Evolutionary conservation across 2,888 invertebrate genomes (phyloP), one percentile per base, ranked within the genome.

Genomic region (Sicus ferrugineus): DNA sequence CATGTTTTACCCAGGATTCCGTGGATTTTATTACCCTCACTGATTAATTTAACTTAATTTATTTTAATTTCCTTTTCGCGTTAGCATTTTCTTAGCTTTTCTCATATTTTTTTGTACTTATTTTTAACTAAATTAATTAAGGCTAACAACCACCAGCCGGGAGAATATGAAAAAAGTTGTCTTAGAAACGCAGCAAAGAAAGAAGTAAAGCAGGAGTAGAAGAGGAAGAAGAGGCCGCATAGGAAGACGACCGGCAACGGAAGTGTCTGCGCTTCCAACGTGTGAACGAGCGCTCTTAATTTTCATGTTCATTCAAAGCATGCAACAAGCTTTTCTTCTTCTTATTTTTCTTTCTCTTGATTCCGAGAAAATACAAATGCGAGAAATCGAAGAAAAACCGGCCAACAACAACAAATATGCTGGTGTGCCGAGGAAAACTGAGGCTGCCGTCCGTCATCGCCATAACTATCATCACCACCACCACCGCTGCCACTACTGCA

Each of bases 121-220:
- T 23, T 64, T 34, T 64, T 23, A 50, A 48, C 34, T 16, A 52
- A 64, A 64, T 52, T 34, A 50, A 64, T 52, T 52, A 52, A 21
- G 21, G 34, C 38, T 23, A n/a, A 34, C 31, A 50, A 63, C 26
- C 65, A 38, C 31, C 19, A 52, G 2, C 19, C 21, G 54, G 3
- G 38, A 54, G 11, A 66, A 38, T 28, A 56, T 56, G 21, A 21
- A n/a, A 19, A 21, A 56, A 30, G 50, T 9, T 38, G 38, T 9
- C 38, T 38, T 38, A 6, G 34, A 50, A 34, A 23, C 23, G 26
- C 14, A 31, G 42, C 14, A 52, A 23, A 38, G 31, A 2, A 23
- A 31, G 34, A 21, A 26, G 26, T 2, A 16, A 52, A 50, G 21
- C 30, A 34, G 11, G 23, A 42, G 48, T 5, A 16, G 56, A 42